Evolutionary conservation across 2,797 vertebrate genomes (phyloP), one percentile per base, ranked within the genome.

Genomic region (Danio albolineatus): DNA sequence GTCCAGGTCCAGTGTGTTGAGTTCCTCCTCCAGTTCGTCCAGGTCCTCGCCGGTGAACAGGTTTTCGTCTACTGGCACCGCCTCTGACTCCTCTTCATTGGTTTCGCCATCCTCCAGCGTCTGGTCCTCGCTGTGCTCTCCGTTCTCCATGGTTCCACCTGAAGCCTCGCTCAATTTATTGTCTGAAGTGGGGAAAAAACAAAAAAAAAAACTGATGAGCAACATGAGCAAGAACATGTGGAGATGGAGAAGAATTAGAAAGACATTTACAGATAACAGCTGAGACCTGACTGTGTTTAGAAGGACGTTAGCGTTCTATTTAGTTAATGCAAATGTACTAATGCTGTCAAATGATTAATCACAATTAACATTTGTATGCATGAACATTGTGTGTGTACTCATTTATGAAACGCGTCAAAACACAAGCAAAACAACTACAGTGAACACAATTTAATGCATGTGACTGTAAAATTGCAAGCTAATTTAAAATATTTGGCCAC

Each of bases 21-120:
- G 92, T 86, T 99, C 98, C 89, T 99, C 98, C 85, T 99, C 98
- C 76, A 99, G 93, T 88, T 99, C 98, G 81, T 99, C 98, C 88
- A 99, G 92, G 86, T 99, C 98, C 92, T 99, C 98, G 21, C 97
- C 97, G 7, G 96, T 99, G 85, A 99, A 99, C 78, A 99, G 95
- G 88, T 99, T 99, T 90, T 99, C 98, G 66, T 99, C 98, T 80
- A 99, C 98, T 4, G 98, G 98, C 78, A 99, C 95, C 1, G 93
- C 96, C 87, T 95, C 95, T 0, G 94, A 90, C 0, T 94, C 92
- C 14, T 92, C 93, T 0, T 93, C 94, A 57, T 93, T 93, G 4
- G 89, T 83, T 73, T 89, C 89, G 57, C 46, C 78, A 1, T 62
- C 65, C 51, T 92, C 95, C 2, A 76, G 85, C 1, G 70, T 93